phyloP scores from a whole-genome alignment of 2,113 vertebrate species.

The Anser cygnoides region DNA sequence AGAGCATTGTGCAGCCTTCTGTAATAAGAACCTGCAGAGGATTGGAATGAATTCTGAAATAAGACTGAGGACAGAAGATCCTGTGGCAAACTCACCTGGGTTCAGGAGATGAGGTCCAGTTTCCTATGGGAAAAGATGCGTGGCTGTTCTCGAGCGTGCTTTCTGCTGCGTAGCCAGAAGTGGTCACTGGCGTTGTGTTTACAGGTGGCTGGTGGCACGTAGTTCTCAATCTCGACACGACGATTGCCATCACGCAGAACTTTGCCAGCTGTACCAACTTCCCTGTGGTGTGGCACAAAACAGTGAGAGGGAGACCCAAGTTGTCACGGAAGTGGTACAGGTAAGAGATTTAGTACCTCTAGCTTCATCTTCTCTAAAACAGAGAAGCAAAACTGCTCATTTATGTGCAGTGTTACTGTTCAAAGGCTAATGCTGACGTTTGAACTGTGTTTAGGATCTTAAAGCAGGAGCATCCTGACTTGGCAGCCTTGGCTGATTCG shows the following conservation, averaged over 20 bases:
- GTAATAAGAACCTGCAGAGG: neutral
- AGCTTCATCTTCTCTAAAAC: neutral
- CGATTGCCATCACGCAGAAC: constrained; percentile 96
- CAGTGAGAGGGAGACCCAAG: constrained; percentile 95
- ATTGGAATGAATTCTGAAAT: neutral
- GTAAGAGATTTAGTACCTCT: constrained; percentile 72
- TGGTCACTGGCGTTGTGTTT: constrained; percentile 19
- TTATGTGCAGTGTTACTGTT: neutral
- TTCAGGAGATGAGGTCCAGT: neutral
- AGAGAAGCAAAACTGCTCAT: fast-evolving
- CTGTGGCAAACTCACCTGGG: neutral
- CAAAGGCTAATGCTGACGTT: neutral
- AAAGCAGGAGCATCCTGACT: constrained; percentile 91
- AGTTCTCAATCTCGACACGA: constrained; percentile 94
- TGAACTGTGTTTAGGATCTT: constrained; percentile 74
- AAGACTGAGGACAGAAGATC: neutral
- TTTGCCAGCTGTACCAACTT: constrained; percentile 98
- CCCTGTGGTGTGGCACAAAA: constrained; percentile 99
- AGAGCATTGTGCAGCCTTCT: neutral
- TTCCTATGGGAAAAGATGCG: neutral
- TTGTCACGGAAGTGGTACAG: constrained; percentile 98
- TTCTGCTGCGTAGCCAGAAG: neutral
- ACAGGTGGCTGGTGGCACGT: constrained; percentile 99
- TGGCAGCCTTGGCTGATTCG: constrained; percentile 90
- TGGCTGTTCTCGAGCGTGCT: neutral